These are phyloP conservation scores for Chamaetylas fuelleborni DNA, from an alignment of 2,113 vertebrate species.

Conservation along the genomic window DNA sequence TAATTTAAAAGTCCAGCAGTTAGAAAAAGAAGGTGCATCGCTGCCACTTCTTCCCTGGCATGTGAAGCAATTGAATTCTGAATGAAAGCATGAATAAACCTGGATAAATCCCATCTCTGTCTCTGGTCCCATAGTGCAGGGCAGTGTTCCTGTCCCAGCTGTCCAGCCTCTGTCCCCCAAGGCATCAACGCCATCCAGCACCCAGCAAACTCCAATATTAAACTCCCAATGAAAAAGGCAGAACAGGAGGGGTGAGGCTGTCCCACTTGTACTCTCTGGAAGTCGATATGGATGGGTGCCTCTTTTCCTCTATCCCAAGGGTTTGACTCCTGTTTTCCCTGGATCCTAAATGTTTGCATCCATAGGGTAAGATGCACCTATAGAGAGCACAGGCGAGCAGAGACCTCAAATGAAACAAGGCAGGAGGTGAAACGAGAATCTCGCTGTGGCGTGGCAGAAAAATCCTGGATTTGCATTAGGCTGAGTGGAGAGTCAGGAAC, in stretches of 20 bases:
- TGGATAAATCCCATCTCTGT: not conserved
- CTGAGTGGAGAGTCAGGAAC: not conserved
- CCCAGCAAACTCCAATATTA: not conserved
- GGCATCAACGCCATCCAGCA: not conserved
- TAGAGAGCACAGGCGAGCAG: not conserved
- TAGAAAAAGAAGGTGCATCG: not conserved
- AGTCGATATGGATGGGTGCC: not conserved
- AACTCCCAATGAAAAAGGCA: not conserved
- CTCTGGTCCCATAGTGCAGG: fast-evolving
- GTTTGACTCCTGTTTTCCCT: not conserved
- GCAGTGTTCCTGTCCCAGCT: not conserved
- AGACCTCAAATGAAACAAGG: not conserved
- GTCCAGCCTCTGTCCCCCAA: not conserved
- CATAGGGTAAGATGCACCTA: fast-evolving
- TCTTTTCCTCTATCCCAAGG: not conserved
- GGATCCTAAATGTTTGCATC: fast-evolving
- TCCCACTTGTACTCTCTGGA: not conserved
- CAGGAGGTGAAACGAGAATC: not conserved
- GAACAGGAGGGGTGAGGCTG: not conserved
- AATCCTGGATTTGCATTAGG: not conserved
- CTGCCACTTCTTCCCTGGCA: not conserved
- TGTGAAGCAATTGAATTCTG: not conserved
- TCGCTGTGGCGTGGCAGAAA: fast-evolving
- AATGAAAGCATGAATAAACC: not conserved
- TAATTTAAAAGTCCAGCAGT: not conserved